Percentiles rank a stretch among this genome's conserved stretches.
Conservation (phyloP, 2,113 vertebrate genomes). For the western clawed frog (Xenopus tropicalis) region DNA sequence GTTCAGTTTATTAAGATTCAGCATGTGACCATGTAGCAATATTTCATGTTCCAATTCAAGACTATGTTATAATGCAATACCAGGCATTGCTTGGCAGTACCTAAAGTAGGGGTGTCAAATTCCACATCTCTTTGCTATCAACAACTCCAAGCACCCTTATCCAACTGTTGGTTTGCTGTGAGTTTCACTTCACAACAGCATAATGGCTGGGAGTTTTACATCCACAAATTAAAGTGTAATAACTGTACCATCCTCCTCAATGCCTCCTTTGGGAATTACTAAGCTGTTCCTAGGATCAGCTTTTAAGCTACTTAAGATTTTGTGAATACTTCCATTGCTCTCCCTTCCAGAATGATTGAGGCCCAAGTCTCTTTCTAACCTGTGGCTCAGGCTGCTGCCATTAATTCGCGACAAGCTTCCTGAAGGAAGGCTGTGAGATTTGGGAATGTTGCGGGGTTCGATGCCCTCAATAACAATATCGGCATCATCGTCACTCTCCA, state of each 20-base stretch:
- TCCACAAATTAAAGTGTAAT: conserved; percentile 80
- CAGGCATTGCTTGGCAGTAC: not conserved
- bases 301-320: conserved; percentile 89
- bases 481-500: conserved; percentile 92
- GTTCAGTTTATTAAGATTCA: not conserved
- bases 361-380: conserved; percentile 77
- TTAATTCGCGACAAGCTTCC: conserved; percentile 78
- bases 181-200: no score
- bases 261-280: conserved; percentile 83
- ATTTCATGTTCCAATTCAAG: conserved; percentile 7
- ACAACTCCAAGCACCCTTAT: no score
- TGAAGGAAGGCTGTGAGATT: conserved; percentile 64
- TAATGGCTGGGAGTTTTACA: no score
- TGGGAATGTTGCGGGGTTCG: conserved; percentile 65
- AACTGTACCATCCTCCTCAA: conserved; percentile 92
- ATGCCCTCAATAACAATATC: conserved; percentile 88
- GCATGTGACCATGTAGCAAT: not conserved
- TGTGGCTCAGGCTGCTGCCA: conserved; percentile 72
- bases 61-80: not conserved
- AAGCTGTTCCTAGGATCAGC: conserved; percentile 91
- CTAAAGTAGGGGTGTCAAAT: no score
- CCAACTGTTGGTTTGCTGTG: no score
- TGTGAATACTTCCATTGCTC: conserved; percentile 86
- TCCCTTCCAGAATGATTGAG: conserved; percentile 76
- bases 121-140: no score